Percentiles rank a stretch among this genome's conserved stretches.
These are phyloP conservation scores for Anabas testudineus DNA, from an alignment of 2,797 vertebrate genomes.

Conservation along the genomic window DNA sequence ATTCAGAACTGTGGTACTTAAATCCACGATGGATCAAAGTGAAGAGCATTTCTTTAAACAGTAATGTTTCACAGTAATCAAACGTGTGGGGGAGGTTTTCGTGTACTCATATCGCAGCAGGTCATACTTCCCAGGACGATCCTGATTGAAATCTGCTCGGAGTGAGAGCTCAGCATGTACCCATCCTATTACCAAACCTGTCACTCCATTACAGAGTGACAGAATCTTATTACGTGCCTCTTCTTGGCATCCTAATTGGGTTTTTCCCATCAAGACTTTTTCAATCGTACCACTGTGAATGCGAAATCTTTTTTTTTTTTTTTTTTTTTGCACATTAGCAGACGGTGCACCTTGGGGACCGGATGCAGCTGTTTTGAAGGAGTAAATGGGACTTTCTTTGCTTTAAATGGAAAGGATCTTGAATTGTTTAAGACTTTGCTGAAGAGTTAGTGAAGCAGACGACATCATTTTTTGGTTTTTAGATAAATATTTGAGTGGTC, in stretches of 20 bases:
- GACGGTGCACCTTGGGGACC: conserved; percentile 52
- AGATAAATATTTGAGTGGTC: no score
- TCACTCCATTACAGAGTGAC: conserved; percentile 66
- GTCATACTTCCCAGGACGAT: conserved; percentile 12
- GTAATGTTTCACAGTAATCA: neutral
- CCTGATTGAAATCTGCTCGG: conserved; percentile 57
- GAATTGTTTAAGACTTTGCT: conserved; percentile 56
- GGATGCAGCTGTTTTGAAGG: conserved; percentile 49
- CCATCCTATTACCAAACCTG: conserved; percentile 56
- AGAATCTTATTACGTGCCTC: conserved; percentile 64
- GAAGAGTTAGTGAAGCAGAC: conserved; percentile 41
- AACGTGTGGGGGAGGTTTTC: conserved; percentile 12
- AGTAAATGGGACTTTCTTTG: conserved; percentile 30
- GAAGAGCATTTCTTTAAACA: no score
- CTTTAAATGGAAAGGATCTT: conserved; percentile 43
- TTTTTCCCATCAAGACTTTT: conserved; percentile 55
- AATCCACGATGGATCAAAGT: no score
- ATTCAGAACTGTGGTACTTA: no score
- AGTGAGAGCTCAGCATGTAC: conserved; percentile 47
- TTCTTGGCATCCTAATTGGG: conserved; percentile 63
- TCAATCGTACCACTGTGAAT: conserved; percentile 54
- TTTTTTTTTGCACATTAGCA: conserved; percentile 57
- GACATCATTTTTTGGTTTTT: conserved; percentile 70
- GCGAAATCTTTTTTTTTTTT: no score
- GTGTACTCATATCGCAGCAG: neutral